These are phyloP conservation scores for Halichoeres trimaculatus DNA, from an alignment of 2,113 vertebrate species.

Conservation along the genomic window DNA sequence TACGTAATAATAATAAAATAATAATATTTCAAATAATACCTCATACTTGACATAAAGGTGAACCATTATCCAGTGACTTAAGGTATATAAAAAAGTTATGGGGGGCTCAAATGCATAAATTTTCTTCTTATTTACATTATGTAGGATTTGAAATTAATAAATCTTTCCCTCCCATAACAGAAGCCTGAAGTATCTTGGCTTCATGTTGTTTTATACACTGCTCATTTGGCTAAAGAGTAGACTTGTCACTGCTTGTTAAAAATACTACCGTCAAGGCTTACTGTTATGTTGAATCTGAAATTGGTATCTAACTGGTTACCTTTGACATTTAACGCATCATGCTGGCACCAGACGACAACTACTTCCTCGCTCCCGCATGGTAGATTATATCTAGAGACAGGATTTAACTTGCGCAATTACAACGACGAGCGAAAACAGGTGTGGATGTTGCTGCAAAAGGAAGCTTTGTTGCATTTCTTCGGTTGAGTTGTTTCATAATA, in stretches of 20 bases:
- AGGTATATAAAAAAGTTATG: too few species aligned
- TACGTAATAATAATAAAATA: too few species aligned
- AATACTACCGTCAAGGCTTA: not conserved
- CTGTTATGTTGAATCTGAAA: slow-evolving; percentile 42
- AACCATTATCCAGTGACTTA: too few species aligned
- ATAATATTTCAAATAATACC: too few species aligned
- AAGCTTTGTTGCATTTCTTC: not conserved
- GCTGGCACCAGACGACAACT: not conserved
- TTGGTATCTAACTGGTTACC: slow-evolving; percentile 36
- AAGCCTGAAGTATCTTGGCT: too few species aligned
- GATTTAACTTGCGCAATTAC: not conserved
- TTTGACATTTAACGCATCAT: slow-evolving; percentile 76
- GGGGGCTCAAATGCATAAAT: too few species aligned
- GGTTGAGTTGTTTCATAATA: slow-evolving; percentile 34
- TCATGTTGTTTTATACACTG: too few species aligned
- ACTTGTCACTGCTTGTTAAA: not conserved
- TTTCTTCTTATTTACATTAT: too few species aligned
- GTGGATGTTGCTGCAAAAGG: not conserved
- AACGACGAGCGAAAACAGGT: not conserved
- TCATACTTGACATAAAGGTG: too few species aligned
- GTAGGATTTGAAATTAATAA: too few species aligned
- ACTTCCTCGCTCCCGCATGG: not conserved
- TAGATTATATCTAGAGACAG: not conserved
- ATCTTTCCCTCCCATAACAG: too few species aligned
- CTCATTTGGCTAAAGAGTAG: too few species aligned